A percentile compares a stretch with the other conserved stretches of the same genome.
phyloP scores from a whole-genome alignment of 2,797 vertebrate species.

The Poecilia picta region DNA sequence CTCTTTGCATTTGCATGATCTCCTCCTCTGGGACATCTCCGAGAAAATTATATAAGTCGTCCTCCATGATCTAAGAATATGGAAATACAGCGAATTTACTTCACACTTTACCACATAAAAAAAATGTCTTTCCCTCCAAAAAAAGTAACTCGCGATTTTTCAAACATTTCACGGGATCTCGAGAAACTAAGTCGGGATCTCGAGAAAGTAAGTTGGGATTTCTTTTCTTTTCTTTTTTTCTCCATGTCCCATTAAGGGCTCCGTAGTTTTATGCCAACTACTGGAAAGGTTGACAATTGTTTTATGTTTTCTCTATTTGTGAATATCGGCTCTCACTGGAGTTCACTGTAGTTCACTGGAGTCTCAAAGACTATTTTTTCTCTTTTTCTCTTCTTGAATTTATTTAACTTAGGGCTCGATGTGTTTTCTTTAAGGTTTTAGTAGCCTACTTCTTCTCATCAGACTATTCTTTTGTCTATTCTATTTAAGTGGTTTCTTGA shows the following conservation, averaged over 20 bases:
- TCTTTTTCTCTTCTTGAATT: not conserved
- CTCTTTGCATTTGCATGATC: not conserved
- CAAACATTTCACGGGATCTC: too few species aligned
- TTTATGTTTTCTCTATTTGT: not conserved
- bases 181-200: too few species aligned
- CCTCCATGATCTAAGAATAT: not conserved
- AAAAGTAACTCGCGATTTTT: too few species aligned
- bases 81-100: too few species aligned
- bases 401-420: not conserved
- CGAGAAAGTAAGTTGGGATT: too few species aligned
- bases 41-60: not conserved
- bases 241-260: too few species aligned
- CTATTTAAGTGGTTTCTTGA: not conserved
- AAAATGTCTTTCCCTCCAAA: too few species aligned
- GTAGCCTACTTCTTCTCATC: not conserved
- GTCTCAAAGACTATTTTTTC: not conserved
- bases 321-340: not conserved
- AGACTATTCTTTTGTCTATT: too few species aligned
- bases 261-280: not conserved
- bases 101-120: too few species aligned
- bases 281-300: not conserved
- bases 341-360: not conserved
- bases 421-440: not conserved
- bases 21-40: not conserved
- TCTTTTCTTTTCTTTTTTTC: too few species aligned